Percentiles rank a stretch among this genome's conserved stretches.
phyloP scores from a whole-genome alignment of 2,797 vertebrate species.

The Phalanger gymnotis region DNA sequence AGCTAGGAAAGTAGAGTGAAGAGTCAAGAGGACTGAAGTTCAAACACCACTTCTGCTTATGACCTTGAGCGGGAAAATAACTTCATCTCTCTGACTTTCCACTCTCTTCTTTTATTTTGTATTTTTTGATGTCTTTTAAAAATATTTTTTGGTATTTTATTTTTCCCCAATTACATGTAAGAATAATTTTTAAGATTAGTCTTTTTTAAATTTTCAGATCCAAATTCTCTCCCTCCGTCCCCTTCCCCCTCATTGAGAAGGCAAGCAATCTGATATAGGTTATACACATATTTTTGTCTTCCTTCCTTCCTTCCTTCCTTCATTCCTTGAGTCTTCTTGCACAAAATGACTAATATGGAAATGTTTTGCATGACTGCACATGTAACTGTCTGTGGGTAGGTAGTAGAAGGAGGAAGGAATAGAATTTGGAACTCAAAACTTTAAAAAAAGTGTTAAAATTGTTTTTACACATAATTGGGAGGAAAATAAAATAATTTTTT shows the following conservation, averaged over 20 bases:
- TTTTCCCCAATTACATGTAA: background rate
- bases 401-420: background rate
- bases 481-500: background rate
- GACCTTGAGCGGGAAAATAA: background rate
- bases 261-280: background rate
- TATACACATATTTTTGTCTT: background rate
- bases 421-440: background rate
- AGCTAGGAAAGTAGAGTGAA: background rate
- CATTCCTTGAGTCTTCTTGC: background rate
- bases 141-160: background rate
- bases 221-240: background rate
- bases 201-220: background rate
- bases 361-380: background rate
- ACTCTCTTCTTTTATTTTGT: background rate
- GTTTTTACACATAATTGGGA: background rate
- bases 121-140: background rate
- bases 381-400: background rate
- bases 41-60: background rate
- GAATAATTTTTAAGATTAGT: background rate
- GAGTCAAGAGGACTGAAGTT: background rate
- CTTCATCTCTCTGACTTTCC: background rate
- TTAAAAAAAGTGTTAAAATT: background rate
- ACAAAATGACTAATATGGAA: background rate
- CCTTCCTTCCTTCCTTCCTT: background rate
- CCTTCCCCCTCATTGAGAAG: background rate